Percentiles rank a stretch among this genome's conserved stretches.
These are phyloP conservation scores for Sebastes variabilis DNA, from an alignment of 2,797 vertebrate species.

Conservation along the genomic window DNA sequence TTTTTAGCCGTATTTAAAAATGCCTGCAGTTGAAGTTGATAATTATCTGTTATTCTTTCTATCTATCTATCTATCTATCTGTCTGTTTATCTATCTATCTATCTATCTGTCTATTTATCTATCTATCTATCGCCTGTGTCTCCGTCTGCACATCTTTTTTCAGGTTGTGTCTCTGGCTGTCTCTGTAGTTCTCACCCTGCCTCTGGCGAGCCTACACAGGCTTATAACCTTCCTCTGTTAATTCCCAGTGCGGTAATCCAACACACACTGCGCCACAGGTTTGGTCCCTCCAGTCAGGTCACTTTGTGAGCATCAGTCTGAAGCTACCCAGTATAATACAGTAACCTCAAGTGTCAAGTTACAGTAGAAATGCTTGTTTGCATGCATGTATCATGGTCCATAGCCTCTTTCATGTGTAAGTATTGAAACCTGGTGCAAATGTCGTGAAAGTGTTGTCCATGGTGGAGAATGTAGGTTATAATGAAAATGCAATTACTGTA, in stretches of 20 bases:
- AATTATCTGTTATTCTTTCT: not conserved
- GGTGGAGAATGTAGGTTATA: not conserved
- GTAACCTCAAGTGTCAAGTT: conserved; percentile 7
- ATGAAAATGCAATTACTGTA: not conserved
- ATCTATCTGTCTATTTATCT: not conserved
- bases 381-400: not conserved
- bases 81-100: not conserved
- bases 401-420: not conserved
- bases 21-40: not conserved
- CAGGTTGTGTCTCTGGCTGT: conserved; percentile 9
- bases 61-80: conserved; percentile 1
- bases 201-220: conserved; percentile 41
- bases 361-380: not conserved
- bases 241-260: conserved; percentile 64
- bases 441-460: not conserved
- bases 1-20: not conserved
- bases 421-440: not conserved
- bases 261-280: conserved; percentile 48
- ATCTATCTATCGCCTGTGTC: not conserved
- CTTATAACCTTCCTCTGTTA: conserved; percentile 49
- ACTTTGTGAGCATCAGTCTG: conserved; percentile 18
- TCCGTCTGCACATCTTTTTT: not conserved
- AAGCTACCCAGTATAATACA: not conserved
- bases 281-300: conserved; percentile 46
- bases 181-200: conserved; percentile 43